Conservation (phyloP, 2,113 vertebrate species). For the Nibea coibor region DNA sequence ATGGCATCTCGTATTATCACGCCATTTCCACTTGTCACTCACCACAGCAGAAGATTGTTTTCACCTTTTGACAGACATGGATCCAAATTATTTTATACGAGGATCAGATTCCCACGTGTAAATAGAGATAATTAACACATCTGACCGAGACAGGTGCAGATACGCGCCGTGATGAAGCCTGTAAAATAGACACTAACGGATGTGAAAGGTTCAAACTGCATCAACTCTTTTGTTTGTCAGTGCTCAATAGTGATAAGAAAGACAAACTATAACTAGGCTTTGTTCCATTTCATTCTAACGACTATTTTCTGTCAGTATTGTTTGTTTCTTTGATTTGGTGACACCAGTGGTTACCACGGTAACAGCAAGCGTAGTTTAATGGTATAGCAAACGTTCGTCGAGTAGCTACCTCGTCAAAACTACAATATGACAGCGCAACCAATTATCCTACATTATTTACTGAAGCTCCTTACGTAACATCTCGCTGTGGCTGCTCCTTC, state of each 20-base stretch:
- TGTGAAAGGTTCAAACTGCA: slow-evolving; percentile 8
- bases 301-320: background rate
- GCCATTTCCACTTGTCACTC: slow-evolving; percentile 21
- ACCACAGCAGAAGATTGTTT: slow-evolving; percentile 31
- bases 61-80: slow-evolving; percentile 40
- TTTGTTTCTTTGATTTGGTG: background rate
- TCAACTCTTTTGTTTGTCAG: background rate
- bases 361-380: background rate
- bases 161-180: background rate
- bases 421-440: background rate
- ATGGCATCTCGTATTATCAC: slow-evolving; percentile 31
- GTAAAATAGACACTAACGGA: background rate
- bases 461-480: background rate
- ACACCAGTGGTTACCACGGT: background rate
- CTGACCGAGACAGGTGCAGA: background rate
- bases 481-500: slow-evolving; percentile 3
- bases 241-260: background rate
- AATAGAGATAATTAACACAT: slow-evolving; percentile 28
- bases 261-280: background rate
- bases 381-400: background rate
- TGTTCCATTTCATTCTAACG: background rate
- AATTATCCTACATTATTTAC: background rate
- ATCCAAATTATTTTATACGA: slow-evolving; percentile 18
- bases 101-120: slow-evolving; percentile 3
- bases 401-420: background rate